These are phyloP conservation scores for Melangyna quadrimaculata DNA, from an alignment of 2,888 invertebrate genomes.

Conservation along the genomic window DNA sequence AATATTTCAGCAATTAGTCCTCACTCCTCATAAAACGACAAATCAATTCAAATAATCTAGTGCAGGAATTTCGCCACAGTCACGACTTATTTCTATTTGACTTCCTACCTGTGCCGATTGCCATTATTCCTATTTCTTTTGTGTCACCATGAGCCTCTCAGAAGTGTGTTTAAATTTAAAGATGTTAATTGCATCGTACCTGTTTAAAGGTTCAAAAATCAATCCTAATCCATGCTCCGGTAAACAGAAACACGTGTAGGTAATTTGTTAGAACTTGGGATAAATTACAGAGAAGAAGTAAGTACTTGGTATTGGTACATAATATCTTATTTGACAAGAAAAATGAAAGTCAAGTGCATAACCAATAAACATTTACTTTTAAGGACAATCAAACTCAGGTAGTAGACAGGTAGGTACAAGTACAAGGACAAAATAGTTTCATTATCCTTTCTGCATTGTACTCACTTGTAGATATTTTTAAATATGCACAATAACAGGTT, in stretches of 20 bases:
- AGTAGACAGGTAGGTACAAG: background rate
- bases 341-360: background rate
- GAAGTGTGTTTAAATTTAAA: too few species aligned
- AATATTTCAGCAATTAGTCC: too few species aligned
- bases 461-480: background rate
- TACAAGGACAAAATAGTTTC: background rate
- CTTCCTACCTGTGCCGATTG: too few species aligned
- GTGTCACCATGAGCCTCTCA: too few species aligned
- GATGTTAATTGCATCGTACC: background rate
- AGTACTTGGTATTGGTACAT: too few species aligned
- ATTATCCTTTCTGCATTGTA: background rate
- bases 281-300: background rate
- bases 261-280: constrained; percentile 21
- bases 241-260: constrained; percentile 53
- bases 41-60: too few species aligned
- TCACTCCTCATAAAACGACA: too few species aligned
- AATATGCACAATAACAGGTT: background rate
- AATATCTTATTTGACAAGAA: background rate
- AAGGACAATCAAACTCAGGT: background rate
- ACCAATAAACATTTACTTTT: background rate
- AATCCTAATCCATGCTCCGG: background rate
- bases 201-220: constrained; percentile 16
- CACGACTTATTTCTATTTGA: too few species aligned
- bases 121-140: too few species aligned
- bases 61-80: too few species aligned